Evolutionary conservation across 1,140 invertebrate species (phyloP), one percentile per base, ranked within the genome.

Genomic region (Agrilus planipennis): DNA sequence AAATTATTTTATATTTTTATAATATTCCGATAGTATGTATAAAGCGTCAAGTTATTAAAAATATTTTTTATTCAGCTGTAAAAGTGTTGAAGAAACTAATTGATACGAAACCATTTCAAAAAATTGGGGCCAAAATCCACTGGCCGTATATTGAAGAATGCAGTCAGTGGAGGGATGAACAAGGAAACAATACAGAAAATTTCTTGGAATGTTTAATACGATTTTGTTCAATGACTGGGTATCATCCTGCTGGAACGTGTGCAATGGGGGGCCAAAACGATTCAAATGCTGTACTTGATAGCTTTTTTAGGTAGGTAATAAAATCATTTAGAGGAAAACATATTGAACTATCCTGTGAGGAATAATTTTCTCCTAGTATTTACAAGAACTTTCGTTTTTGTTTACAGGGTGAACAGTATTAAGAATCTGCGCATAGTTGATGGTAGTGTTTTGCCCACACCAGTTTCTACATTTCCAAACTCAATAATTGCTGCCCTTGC

Each of bases 371-470:
- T 7, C 7, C 12, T 12, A 9, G 23, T 12, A 27, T 27, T 7
- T 12, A 27, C 32, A 35, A 3, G 22, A 39, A 39, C 39, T 35
- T 15, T 46, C 28, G 35, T 23, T 32, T 14, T 50, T 43, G 56
- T 56, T 34, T 43, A n/a, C n/a, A 84, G 81, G 46, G 76, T 85
- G 0, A 68, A 65, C 47, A 70, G 72, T 0, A 58, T 81, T 0
- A 54, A 62, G 2, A 68, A 72, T 21, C 49, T 86, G 2, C 63
- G 81, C 21, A 67, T 85, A 42, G 70, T 79, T 22, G 82, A 85
- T 50, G 76, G 77, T 9, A 84, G 81, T 51, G 64, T 84, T 7
- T 49, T 86, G 21, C 82, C 83, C 1, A 63, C 71, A 0, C 76
- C 77, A 0, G 59, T 80, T 20, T 78, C 77, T 0, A 71, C 78